Evolutionary conservation across 2,888 invertebrate genomes (phyloP).

Genomic region (Aricia artaxerxes): DNA sequence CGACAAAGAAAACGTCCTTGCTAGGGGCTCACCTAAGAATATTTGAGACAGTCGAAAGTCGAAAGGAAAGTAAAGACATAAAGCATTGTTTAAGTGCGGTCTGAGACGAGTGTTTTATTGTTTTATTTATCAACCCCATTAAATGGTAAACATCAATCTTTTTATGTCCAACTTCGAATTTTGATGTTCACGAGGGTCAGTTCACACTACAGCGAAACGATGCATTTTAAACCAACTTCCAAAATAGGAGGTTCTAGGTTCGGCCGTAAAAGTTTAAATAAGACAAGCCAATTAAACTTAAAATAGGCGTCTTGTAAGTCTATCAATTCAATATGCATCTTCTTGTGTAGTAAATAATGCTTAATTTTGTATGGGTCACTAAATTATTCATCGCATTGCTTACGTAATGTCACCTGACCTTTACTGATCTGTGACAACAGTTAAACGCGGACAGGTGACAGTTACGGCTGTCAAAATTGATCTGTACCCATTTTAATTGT

Average conservation of each 20-base stretch:
- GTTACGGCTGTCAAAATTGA: neutral
- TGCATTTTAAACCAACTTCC: neutral
- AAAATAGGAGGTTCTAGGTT: too few species aligned
- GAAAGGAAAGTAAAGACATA: neutral
- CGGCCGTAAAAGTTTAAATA: too few species aligned
- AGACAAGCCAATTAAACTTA: too few species aligned
- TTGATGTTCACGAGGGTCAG: neutral
- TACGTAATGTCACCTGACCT: neutral
- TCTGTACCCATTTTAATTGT: neutral
- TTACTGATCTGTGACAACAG: neutral
- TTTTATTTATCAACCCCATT: constrained; percentile 25
- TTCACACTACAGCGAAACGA: neutral
- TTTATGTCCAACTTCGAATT: constrained; percentile 22
- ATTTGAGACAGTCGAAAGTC: neutral
- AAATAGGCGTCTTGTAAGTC: too few species aligned
- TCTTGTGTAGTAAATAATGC: neutral
- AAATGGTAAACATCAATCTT: constrained; percentile 11
- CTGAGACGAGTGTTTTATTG: constrained; percentile 15
- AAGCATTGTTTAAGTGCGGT: constrained; percentile 8
- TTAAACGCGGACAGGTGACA: constrained; percentile 11
- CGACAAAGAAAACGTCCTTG: too few species aligned
- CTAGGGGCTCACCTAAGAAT: too few species aligned
- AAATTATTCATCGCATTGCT: neutral
- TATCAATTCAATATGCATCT: too few species aligned
- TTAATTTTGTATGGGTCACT: neutral